Evolutionary conservation across 2,797 vertebrate species (phyloP).

Genomic region (Falco naumanni): DNA sequence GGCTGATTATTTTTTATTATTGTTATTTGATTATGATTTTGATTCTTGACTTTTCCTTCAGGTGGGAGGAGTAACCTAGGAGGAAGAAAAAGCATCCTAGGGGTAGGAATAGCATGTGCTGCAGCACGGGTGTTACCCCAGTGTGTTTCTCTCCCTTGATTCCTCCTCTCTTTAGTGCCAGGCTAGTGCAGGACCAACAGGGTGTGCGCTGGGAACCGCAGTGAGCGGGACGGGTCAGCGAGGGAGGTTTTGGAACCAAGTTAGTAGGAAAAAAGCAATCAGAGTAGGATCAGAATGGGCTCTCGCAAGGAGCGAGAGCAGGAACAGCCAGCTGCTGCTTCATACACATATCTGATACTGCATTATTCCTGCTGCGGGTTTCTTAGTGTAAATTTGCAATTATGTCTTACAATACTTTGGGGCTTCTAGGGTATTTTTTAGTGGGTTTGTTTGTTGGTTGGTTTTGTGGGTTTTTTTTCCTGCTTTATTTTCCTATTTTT

Average conservation of each 20-base stretch:
- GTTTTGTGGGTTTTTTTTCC: too few species aligned
- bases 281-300: not conserved
- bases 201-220: not conserved
- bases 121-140: not conserved
- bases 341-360: not conserved
- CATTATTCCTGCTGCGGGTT: not conserved
- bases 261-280: not conserved
- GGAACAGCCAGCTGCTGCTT: rapidly evolving
- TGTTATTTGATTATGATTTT: too few species aligned
- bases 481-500: not conserved
- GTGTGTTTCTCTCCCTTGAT: not conserved
- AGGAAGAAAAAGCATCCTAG: not conserved
- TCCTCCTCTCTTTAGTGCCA: not conserved
- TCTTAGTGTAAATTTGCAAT: not conserved
- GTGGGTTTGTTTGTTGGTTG: not conserved
- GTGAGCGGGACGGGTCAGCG: not conserved
- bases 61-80: not conserved
- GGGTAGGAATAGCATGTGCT: not conserved
- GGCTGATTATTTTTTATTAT: not conserved
- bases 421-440: not conserved
- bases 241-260: not conserved
- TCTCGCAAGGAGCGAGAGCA: not conserved
- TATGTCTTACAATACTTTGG: not conserved
- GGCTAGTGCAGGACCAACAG: not conserved
- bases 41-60: not conserved